Conservation (phyloP, 2,113 vertebrate species). For the Saguinus midas region DNA sequence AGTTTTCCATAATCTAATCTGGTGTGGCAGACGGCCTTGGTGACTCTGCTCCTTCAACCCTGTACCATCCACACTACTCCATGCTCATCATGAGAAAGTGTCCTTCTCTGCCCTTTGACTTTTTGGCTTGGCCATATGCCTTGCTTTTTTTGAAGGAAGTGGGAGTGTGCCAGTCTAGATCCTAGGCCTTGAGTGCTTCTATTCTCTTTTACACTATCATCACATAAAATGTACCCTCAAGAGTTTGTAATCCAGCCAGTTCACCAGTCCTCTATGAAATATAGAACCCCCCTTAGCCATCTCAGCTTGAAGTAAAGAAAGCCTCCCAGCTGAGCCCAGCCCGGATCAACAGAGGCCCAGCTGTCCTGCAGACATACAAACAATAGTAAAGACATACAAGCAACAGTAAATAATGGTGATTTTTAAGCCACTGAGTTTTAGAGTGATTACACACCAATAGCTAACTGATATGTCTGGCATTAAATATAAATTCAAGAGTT, state of each 20-base stretch:
- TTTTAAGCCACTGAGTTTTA: not conserved
- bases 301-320: not conserved
- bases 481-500: not conserved
- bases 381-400: not conserved
- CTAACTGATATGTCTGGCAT: not conserved
- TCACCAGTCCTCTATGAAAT: not conserved
- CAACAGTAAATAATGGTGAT: not conserved
- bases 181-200: not conserved
- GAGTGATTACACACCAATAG: not conserved
- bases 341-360: not conserved
- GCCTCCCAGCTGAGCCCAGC: not conserved
- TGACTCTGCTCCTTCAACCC: not conserved
- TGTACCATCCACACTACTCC: not conserved
- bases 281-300: not conserved
- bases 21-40: not conserved
- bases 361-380: not conserved
- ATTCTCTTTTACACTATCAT: not conserved
- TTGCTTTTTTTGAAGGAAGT: not conserved
- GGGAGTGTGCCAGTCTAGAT: not conserved
- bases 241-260: not conserved
- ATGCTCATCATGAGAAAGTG: not conserved
- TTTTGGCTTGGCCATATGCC: not conserved
- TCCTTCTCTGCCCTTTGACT: not conserved
- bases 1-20: not conserved
- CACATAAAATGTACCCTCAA: not conserved